These are phyloP conservation scores for Meta bourneti DNA, from an alignment of 2,888 invertebrate genomes.

Conservation along the genomic window DNA sequence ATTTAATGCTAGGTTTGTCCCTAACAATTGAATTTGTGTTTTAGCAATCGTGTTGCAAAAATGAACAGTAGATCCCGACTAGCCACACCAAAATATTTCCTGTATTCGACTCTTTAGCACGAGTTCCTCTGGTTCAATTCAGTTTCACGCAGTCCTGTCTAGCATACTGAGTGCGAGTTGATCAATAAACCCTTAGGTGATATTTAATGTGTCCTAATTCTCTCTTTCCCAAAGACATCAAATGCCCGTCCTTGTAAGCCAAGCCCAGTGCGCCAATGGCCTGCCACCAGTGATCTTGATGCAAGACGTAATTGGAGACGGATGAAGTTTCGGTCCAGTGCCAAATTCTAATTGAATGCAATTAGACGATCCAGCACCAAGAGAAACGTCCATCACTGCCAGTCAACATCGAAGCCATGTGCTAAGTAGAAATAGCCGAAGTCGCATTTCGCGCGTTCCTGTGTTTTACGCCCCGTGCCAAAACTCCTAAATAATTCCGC, in stretches of 20 bases:
- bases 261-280: constrained; percentile 37
- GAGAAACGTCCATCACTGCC: constrained; percentile 39
- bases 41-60: too few species aligned
- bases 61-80: too few species aligned
- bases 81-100: too few species aligned
- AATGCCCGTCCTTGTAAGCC: constrained; percentile 3
- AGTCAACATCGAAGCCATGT: constrained; percentile 9
- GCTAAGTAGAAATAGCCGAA: constrained; percentile 27
- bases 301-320: constrained; percentile 66
- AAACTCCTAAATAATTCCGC: constrained; percentile 37
- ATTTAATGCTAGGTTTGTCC: too few species aligned
- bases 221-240: constrained; percentile 33
- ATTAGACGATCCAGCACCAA: constrained; percentile 55
- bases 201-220: not conserved
- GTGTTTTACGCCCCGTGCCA: constrained; percentile 35
- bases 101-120: too few species aligned
- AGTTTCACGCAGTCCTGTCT: too few species aligned
- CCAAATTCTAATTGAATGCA: constrained; percentile 72
- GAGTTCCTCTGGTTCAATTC: too few species aligned
- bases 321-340: constrained; percentile 66
- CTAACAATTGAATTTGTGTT: too few species aligned
- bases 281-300: constrained; percentile 51
- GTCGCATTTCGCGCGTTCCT: constrained; percentile 5
- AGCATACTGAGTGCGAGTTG: too few species aligned
- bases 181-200: too few species aligned